A percentile compares a stretch with the other conserved stretches of the same genome.
These are phyloP conservation scores for Echinops telfairi DNA, from an alignment of 2,113 vertebrate species.

Conservation along the genomic window DNA sequence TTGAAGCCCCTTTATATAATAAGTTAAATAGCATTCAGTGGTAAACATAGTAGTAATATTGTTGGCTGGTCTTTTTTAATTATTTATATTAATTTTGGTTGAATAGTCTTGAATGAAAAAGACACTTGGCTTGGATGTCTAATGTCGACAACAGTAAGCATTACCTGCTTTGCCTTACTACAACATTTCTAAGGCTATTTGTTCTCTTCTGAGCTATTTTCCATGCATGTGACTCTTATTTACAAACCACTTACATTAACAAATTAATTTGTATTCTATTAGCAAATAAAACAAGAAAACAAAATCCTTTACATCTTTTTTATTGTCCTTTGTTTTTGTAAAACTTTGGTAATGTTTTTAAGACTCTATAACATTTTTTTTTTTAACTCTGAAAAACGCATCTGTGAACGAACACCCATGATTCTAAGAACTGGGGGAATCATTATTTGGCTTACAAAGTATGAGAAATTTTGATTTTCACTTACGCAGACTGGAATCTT, in stretches of 20 bases:
- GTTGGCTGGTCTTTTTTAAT: background rate
- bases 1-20: background rate
- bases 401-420: background rate
- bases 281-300: conserved; percentile 46
- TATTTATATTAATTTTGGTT: too few relatives aligned
- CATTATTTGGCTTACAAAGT: background rate
- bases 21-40: background rate
- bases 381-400: background rate
- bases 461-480: conserved; percentile 45
- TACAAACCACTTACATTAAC: conserved; percentile 24
- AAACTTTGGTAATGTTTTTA: background rate
- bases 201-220: background rate
- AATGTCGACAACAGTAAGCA: conserved; percentile 38
- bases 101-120: background rate
- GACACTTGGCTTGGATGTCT: background rate
- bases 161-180: background rate
- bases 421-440: background rate
- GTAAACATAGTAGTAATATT: conserved; percentile 15
- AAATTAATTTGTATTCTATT: conserved; percentile 27
- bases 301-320: background rate
- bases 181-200: background rate
- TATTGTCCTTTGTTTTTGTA: background rate
- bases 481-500: conserved; percentile 17
- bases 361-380: conserved; percentile 17
- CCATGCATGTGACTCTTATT: background rate